Conservation (phyloP, 2,797 vertebrate species). For the Morus bassanus region DNA sequence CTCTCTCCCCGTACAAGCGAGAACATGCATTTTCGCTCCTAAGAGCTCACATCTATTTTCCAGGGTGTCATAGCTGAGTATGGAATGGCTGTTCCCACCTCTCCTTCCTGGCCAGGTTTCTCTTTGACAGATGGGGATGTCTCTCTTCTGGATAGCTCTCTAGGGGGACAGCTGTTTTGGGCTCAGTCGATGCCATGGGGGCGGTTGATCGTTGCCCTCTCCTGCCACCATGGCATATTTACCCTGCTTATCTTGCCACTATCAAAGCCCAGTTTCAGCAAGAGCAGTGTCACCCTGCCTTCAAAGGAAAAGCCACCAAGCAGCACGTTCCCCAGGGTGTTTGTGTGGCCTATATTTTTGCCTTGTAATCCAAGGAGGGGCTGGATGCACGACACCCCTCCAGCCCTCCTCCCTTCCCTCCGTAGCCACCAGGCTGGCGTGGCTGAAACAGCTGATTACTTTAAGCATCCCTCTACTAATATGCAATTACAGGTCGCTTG, state of each 20-base stretch:
- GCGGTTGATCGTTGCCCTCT: constrained; percentile 20
- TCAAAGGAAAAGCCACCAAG: background rate
- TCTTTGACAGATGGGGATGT: rapidly evolving
- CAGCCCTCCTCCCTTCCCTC: constrained; percentile 16
- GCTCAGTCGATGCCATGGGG: background rate
- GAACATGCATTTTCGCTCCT: background rate
- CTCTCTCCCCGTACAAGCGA: background rate
- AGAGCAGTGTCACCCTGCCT: constrained; percentile 60
- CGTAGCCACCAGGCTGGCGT: background rate
- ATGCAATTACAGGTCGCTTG: constrained; percentile 47
- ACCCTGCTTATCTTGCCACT: constrained; percentile 20
- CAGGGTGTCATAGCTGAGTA: rapidly evolving
- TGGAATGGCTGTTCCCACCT: background rate
- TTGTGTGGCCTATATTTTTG: constrained; percentile 21
- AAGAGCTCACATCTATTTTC: background rate
- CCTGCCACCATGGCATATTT: background rate
- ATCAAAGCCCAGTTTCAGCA: background rate
- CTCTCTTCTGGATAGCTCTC: background rate
- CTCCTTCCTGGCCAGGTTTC: background rate
- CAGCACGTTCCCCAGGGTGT: background rate
- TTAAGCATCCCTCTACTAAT: constrained; percentile 5
- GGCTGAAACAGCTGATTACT: constrained; percentile 50
- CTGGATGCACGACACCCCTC: background rate
- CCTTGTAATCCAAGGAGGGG: constrained; percentile 41
- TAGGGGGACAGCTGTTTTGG: rapidly evolving